Evolutionary conservation across 2,113 vertebrate species (phyloP).

Genomic region (Balaeniceps rex): DNA sequence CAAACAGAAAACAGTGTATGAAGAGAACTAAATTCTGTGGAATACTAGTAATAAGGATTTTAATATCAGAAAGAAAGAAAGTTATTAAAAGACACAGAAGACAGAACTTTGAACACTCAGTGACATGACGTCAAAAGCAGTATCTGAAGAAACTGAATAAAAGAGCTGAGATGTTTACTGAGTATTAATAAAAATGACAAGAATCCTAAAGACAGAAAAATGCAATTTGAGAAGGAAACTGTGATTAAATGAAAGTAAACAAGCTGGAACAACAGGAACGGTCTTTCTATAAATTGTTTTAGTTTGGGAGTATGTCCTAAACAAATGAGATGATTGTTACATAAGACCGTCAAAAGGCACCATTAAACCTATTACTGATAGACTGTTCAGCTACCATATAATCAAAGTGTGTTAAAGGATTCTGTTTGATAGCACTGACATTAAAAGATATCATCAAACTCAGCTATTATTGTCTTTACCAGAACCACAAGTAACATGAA

Average conservation of each 20-base stretch:
- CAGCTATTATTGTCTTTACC: not conserved
- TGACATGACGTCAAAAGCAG: not conserved
- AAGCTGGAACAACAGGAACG: not conserved
- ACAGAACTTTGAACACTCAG: not conserved
- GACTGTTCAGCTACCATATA: conserved; percentile 8
- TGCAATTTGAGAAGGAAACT: not conserved
- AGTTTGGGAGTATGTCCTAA: conserved; percentile 10
- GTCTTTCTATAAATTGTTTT: conserved; percentile 14
- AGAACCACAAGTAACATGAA: not conserved
- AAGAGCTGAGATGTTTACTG: not conserved
- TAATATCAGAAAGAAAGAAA: not conserved
- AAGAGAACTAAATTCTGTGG: not conserved
- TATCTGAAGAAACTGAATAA: not conserved
- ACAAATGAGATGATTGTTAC: conserved; percentile 26
- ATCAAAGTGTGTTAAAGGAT: conserved; percentile 44
- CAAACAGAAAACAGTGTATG: conserved; percentile 29
- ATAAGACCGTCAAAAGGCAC: conserved; percentile 25
- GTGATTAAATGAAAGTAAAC: conserved; percentile 34
- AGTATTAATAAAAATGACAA: not conserved
- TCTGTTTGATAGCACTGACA: not conserved
- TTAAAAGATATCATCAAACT: conserved; percentile 14
- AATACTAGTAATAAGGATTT: not conserved
- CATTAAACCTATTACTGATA: not conserved
- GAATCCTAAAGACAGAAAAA: not conserved
- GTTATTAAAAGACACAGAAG: not conserved